Evolutionary conservation across 2,888 invertebrate genomes (phyloP).

Genomic region (Stomorhina lunata): DNA sequence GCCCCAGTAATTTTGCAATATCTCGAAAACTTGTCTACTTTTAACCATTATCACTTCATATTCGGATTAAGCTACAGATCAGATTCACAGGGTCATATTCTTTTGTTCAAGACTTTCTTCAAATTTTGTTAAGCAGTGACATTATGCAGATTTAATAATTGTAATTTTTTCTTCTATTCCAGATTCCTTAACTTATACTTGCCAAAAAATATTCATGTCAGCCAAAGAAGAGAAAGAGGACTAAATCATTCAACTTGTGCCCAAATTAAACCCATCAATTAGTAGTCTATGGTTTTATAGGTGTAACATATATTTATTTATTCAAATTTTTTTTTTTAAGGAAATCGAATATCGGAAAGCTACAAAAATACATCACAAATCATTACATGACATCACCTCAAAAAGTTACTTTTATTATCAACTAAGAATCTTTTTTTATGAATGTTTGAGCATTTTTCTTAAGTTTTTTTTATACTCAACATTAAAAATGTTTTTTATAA

Average conservation of each 20-base stretch:
- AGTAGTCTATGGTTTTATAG: neutral
- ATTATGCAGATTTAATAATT: no score
- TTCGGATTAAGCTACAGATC: no score
- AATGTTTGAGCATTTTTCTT: neutral
- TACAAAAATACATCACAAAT: neutral
- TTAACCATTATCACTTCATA: no score
- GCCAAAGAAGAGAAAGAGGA: constrained; percentile 86
- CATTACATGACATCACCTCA: neutral
- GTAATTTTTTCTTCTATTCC: constrained; percentile 54
- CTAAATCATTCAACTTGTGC: constrained; percentile 67
- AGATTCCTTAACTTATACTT: constrained; percentile 74
- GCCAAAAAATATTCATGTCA: constrained; percentile 84
- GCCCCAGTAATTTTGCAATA: no score
- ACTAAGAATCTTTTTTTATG: no score
- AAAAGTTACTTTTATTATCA: no score
- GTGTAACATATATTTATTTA: neutral
- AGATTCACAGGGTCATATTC: no score
- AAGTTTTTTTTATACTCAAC: neutral
- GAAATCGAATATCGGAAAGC: neutral
- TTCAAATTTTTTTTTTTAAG: neutral
- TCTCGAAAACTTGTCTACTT: no score
- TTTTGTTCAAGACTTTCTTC: no score
- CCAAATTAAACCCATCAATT: neutral
- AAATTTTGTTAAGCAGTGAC: no score
- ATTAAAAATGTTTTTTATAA: neutral